phyloP scores from a whole-genome alignment of 2,888 invertebrate species.

The Halictus quadricinctus region DNA sequence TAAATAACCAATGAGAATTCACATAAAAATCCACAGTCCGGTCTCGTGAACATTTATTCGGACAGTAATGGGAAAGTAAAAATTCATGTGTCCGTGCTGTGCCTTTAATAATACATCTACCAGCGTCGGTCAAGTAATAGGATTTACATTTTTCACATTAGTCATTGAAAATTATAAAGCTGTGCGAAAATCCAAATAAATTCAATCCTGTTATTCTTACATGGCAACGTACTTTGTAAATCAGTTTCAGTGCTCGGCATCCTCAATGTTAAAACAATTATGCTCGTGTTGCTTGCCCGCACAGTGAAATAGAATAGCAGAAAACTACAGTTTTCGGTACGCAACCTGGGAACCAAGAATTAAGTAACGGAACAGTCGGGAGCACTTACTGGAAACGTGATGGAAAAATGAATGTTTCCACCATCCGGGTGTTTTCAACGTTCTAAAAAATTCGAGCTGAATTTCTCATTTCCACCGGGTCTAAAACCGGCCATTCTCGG shows the following conservation, averaged over 20 bases:
- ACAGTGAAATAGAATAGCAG: not conserved
- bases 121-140: not conserved
- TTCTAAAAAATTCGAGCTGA: not conserved
- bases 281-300: not conserved
- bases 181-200: not conserved
- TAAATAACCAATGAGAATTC: not conserved
- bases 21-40: not conserved
- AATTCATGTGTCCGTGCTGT: not conserved
- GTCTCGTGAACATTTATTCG: not conserved
- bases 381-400: not conserved
- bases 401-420: not conserved
- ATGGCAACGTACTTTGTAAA: not conserved
- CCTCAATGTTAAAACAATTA: not conserved
- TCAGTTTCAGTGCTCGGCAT: not conserved
- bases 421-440: not conserved
- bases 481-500: not conserved
- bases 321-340: not conserved
- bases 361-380: not conserved
- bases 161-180: not conserved
- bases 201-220: not conserved
- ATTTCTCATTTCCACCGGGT: not conserved
- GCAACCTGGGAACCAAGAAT: not conserved
- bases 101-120: not conserved
- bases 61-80: not conserved
- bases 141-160: not conserved